Evolutionary conservation across 1,140 invertebrate genomes (phyloP).

Genomic region (Augochlora pura): DNA sequence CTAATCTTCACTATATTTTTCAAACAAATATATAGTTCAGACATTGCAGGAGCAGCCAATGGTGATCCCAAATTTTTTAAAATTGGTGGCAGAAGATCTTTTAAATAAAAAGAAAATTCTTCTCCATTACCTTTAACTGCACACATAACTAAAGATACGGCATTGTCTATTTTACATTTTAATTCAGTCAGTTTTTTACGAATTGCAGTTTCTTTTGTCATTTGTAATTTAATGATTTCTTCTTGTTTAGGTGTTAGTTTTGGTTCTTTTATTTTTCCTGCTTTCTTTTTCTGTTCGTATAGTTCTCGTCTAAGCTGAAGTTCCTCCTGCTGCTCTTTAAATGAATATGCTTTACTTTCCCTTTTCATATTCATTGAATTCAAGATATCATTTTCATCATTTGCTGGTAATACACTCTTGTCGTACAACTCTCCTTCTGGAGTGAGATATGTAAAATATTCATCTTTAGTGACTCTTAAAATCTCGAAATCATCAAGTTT

Average conservation of each 20-base stretch:
- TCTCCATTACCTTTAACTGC: slow-evolving; percentile 83
- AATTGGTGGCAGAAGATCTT: slow-evolving; percentile 83
- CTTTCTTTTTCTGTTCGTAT: slow-evolving; percentile 91
- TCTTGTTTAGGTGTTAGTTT: slow-evolving; percentile 95
- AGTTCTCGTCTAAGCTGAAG: slow-evolving; percentile 94
- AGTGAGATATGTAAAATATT: slow-evolving; percentile 94
- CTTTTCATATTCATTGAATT: slow-evolving; percentile 94
- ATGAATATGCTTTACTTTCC: slow-evolving; percentile 98
- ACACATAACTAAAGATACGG: slow-evolving; percentile 84
- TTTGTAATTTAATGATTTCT: slow-evolving; percentile 93
- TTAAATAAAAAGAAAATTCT: slow-evolving; percentile 84
- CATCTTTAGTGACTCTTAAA: slow-evolving; percentile 88
- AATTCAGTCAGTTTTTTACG: slow-evolving; percentile 84
- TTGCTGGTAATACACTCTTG: slow-evolving; percentile 91
- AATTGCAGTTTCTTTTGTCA: slow-evolving; percentile 91
- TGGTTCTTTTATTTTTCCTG: slow-evolving; percentile 89
- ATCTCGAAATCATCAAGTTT: slow-evolving; percentile 86
- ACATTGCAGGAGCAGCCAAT: slow-evolving; percentile 84
- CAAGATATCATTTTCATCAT: slow-evolving; percentile 83
- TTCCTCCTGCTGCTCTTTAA: slow-evolving; percentile 98
- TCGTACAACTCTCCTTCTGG: slow-evolving; percentile 96
- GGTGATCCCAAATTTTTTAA: slow-evolving; percentile 85
- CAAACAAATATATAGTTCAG: slow-evolving; percentile 83
- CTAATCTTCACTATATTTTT: slow-evolving; percentile 80
- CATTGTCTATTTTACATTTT: slow-evolving; percentile 82